Conservation (phyloP, 2,888 invertebrate genomes). For the Leptarthrus brevirostris region DNA sequence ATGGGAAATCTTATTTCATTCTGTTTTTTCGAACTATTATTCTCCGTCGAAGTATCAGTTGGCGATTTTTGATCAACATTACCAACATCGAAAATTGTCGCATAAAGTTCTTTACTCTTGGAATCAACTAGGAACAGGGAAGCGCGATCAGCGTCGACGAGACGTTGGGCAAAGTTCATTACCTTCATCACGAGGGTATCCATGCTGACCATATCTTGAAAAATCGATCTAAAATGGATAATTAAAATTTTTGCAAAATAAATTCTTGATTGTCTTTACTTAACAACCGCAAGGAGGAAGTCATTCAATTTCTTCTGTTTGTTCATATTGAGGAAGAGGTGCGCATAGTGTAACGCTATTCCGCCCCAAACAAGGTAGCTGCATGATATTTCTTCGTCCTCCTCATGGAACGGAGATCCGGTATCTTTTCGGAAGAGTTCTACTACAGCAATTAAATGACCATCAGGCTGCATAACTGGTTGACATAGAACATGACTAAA, state of each 20-base stretch:
- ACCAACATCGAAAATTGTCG: constrained; percentile 82
- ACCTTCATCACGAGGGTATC: constrained; percentile 84
- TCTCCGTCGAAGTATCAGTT: constrained; percentile 57
- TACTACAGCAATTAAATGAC: constrained; percentile 74
- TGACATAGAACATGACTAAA: constrained; percentile 70
- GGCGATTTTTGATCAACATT: constrained; percentile 59
- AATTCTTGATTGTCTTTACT: constrained; percentile 70
- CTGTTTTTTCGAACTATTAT: constrained; percentile 62
- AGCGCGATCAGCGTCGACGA: constrained; percentile 86
- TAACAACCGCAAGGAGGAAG: constrained; percentile 82
- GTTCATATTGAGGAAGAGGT: constrained; percentile 76
- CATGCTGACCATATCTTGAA: constrained; percentile 88
- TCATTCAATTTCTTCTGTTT: constrained; percentile 80
- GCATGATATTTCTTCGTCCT: constrained; percentile 77
- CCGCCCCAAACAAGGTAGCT: constrained; percentile 78
- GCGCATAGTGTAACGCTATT: constrained; percentile 76
- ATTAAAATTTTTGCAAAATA: background rate
- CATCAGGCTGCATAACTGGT: constrained; percentile 74
- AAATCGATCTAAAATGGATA: constrained; percentile 76
- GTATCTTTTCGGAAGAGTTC: constrained; percentile 74
- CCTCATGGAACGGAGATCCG: constrained; percentile 71
- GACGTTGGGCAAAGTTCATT: constrained; percentile 83
- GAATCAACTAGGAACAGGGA: constrained; percentile 84
- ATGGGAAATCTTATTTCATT: constrained; percentile 77
- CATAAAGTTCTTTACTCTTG: constrained; percentile 79